Conservation (phyloP, 2,113 vertebrate species). For the Tetraodon nigroviridis region DNA sequence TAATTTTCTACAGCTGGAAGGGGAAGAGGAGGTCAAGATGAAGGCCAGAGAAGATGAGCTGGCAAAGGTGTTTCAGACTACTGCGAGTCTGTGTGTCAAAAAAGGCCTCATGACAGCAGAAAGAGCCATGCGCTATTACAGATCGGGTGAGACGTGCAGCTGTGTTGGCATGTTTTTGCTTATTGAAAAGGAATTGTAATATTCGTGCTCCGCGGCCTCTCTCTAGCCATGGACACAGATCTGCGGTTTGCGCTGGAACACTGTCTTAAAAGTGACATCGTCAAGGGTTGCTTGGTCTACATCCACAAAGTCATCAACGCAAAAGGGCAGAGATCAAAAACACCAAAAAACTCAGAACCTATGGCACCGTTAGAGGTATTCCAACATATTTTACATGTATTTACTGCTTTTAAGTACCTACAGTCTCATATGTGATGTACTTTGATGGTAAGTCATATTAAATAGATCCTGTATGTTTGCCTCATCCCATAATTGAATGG, state of each 20-base stretch:
- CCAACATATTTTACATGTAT: too few species aligned
- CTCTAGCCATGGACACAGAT: slow-evolving; percentile 71
- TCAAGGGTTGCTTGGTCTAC: slow-evolving; percentile 71
- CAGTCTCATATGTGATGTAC: too few species aligned
- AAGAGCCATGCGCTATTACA: slow-evolving; percentile 57
- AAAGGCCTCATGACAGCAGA: slow-evolving; percentile 54
- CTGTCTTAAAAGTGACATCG: slow-evolving; percentile 31
- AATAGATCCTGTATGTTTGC: too few species aligned
- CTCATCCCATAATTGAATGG: background rate
- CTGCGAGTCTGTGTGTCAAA: slow-evolving; percentile 58
- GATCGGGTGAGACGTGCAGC: slow-evolving; percentile 61
- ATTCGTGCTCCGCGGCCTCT: background rate
- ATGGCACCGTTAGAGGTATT: too few species aligned
- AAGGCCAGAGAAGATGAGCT: slow-evolving; percentile 42
- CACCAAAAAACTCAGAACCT: background rate
- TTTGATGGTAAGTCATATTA: too few species aligned
- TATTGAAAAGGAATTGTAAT: background rate
- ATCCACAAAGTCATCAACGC: slow-evolving; percentile 64
- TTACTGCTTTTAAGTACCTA: too few species aligned
- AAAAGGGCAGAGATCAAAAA: slow-evolving; percentile 8
- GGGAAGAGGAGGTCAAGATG: slow-evolving; percentile 9
- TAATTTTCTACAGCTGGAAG: slow-evolving; percentile 10
- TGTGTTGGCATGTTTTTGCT: too few species aligned
- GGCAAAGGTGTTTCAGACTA: slow-evolving; percentile 51
- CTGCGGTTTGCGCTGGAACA: slow-evolving; percentile 66